A percentile compares a stretch with the other conserved stretches of the same genome.
phyloP scores from a whole-genome alignment of 2,797 vertebrate genomes.

The Trachurus trachurus region DNA sequence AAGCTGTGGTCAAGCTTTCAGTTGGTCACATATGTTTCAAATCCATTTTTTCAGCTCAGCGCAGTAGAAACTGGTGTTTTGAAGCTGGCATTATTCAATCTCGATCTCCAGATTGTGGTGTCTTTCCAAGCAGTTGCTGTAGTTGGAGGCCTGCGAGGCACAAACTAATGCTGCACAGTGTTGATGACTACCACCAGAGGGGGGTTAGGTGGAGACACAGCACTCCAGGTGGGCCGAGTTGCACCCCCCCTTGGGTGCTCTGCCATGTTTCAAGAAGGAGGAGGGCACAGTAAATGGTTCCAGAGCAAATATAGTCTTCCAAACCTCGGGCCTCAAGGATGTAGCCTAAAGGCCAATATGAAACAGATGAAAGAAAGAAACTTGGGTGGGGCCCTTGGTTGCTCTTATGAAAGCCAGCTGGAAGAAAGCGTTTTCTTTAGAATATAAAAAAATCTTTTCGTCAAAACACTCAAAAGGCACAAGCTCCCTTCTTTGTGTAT shows the following conservation, averaged over 20 bases:
- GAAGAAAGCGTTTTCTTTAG: slow-evolving; percentile 53
- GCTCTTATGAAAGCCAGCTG: slow-evolving; percentile 63
- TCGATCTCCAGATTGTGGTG: slow-evolving; percentile 60
- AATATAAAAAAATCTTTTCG: slow-evolving; percentile 12
- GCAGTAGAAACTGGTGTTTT: slow-evolving; percentile 25
- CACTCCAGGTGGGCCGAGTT: slow-evolving; percentile 77
- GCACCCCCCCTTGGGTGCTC: slow-evolving; percentile 50
- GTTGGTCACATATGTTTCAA: slow-evolving; percentile 31
- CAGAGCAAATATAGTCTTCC: slow-evolving; percentile 81
- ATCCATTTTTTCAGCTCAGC: slow-evolving; percentile 33
- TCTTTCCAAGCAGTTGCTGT: slow-evolving; percentile 52
- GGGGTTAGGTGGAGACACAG: slow-evolving; percentile 60
- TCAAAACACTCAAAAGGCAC: slow-evolving; percentile 27
- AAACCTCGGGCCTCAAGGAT: slow-evolving; percentile 72
- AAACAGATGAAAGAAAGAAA: slow-evolving; percentile 80
- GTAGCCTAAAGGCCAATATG: slow-evolving; percentile 62
- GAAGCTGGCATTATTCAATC: slow-evolving; percentile 45
- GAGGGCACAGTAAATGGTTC: slow-evolving; percentile 74
- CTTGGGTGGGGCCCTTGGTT: slow-evolving; percentile 56
- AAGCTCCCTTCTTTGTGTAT: slow-evolving; percentile 23
- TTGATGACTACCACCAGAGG: slow-evolving; percentile 67
- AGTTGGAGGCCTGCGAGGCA: slow-evolving; percentile 57
- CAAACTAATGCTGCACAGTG: slow-evolving; percentile 44
- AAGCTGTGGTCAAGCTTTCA: slow-evolving; percentile 47
- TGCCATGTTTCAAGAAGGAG: slow-evolving; percentile 69